Conservation (phyloP, 2,888 invertebrate species). For the Campoplex capitator region DNA sequence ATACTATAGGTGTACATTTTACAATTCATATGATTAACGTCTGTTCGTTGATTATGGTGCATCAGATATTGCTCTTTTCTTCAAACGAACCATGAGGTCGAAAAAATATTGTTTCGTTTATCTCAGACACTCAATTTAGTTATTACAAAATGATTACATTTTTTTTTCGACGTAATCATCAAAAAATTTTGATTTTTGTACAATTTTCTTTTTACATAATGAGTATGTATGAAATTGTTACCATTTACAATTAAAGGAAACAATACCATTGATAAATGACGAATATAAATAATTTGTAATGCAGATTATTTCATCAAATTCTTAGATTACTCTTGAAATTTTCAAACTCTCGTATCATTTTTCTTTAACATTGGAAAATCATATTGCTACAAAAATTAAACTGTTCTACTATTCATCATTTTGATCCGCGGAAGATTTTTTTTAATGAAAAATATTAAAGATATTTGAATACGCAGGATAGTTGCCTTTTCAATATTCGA, state of each 20-base stretch:
- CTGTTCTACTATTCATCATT: neutral
- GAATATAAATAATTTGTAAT: too few species aligned
- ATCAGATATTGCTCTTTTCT: slow-evolving; percentile 51
- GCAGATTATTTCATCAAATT: neutral
- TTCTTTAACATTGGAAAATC: neutral
- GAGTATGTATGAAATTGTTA: neutral
- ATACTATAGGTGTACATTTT: slow-evolving; percentile 79
- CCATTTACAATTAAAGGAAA: too few species aligned
- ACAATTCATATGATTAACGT: slow-evolving; percentile 69
- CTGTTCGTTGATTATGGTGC: slow-evolving; percentile 72
- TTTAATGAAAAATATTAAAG: too few species aligned
- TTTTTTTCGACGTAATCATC: neutral
- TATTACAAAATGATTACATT: too few species aligned
- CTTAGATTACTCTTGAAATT: neutral
- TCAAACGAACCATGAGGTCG: neutral
- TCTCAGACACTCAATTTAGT: neutral
- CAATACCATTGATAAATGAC: too few species aligned
- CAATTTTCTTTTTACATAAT: neutral
- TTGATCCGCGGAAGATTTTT: neutral
- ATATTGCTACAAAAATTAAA: neutral
- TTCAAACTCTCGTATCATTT: neutral
- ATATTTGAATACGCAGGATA: neutral
- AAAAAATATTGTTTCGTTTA: slow-evolving; percentile 7
- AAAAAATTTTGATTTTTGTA: neutral
- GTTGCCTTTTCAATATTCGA: neutral